Evolutionary conservation across 2,888 invertebrate genomes (phyloP), one percentile per base, ranked within the genome.

Genomic region (Ophion costatus): DNA sequence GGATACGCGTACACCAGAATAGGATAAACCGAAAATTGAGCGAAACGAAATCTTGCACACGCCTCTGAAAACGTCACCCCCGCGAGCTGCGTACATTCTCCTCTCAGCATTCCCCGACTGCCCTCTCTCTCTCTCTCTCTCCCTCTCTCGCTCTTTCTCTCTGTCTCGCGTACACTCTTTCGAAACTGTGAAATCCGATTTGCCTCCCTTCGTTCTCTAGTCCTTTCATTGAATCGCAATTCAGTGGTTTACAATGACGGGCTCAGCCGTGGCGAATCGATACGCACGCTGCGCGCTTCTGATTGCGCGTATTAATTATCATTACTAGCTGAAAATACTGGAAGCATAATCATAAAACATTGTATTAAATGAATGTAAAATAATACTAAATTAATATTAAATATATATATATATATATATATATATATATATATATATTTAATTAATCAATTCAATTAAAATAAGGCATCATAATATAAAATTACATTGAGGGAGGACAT

Each of bases 191-290:
- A 85, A 85, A 85, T 85, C 76, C 82, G 80, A 85, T 85, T 85
- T 76, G 71, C 71, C 73, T 80, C 79, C 82, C 82, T 85, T 80
- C 82, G 67, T 82, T 82, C 51, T 51, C 71, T 66, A 76, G 79
- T 82, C 85, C 66, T 85, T 80, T 85, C 75, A 84, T 75, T 79
- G 75, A 82, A 85, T 82, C 71, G 80, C 82, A 76, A 85, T 85
- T 80, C 75, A 69, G 82, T 71, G 76, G 74, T 67, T 77, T 74
- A 29, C n/a, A 20, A 24, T 59, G 61, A 51, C 56, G 9, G 11
- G 38, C 57, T 66, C 20, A 24, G 42, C 38, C 63, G 57, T 17
- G 29, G 63, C n/a, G 69, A 81, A 67, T 70, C 66, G 70, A 84
- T 81, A 51, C 10, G 45, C 63, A 51, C 51, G 17, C 51, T 17